Evolutionary conservation across 2,888 invertebrate genomes (phyloP), one percentile per base, ranked within the genome.

Genomic region (Agrypnus murinus): DNA sequence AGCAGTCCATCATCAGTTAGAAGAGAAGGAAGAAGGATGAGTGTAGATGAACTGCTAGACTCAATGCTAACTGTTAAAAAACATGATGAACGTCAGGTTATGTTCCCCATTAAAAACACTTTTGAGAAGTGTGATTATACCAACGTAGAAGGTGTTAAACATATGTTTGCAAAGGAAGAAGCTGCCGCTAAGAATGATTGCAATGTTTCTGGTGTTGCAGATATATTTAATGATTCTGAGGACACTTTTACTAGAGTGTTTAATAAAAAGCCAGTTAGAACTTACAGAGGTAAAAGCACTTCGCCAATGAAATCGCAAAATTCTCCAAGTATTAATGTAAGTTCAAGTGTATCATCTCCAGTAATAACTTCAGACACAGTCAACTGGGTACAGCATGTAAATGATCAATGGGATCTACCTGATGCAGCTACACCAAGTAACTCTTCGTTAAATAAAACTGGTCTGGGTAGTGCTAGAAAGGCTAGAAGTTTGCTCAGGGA

Each of bases 121-220:
- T n/a, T n/a, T n/a, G n/a, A n/a, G n/a, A n/a, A n/a, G n/a, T n/a
- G n/a, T n/a, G n/a, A n/a, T n/a, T n/a, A n/a, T n/a, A n/a, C n/a
- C n/a, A n/a, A n/a, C n/a, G n/a, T n/a, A n/a, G n/a, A n/a, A n/a
- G n/a, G n/a, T n/a, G 81, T 87, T 0, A 87, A 76, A 59, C 59
- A 59, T 45, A 43, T 78, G 19, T 48, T 76, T 32, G 59, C 40
- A 0, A 59, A 66, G 32, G 50, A 48, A 17, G 66, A 60, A 55
- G 67, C 62, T 5, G 6, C 9, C 3, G 17, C 32, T 8, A 38
- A 10, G 17, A n/a, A 9, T 7, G 19, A 46, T 10, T 38, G 17
- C 12, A 64, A 63, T 36, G n/a, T 60, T 43, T 60, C 65, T 6
- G 65, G 59, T 4, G 38, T 65, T 14, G 43, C 65, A 12, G 46